These are phyloP conservation scores for Crenuchus spilurus DNA, from an alignment of 2,797 vertebrate genomes.

Conservation along the genomic window DNA sequence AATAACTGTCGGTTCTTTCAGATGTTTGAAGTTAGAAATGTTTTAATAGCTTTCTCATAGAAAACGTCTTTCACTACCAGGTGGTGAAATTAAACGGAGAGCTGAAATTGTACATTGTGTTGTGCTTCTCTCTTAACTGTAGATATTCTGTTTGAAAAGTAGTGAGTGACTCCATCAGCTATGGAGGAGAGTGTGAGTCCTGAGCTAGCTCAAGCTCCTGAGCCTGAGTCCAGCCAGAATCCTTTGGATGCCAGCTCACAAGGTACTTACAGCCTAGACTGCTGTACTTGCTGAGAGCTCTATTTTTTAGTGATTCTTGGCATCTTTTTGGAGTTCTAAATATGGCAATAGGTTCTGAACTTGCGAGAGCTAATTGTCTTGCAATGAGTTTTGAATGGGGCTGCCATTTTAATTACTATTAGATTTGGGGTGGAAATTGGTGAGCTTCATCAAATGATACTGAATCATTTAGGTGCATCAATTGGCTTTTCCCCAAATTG, in stretches of 20 bases:
- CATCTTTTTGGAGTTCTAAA: slow-evolving; percentile 9
- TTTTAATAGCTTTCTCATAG: too few relatives aligned
- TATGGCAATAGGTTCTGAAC: neutral
- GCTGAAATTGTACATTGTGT: slow-evolving; percentile 58
- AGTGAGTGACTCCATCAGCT: slow-evolving; percentile 74
- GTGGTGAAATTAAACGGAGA: slow-evolving; percentile 19
- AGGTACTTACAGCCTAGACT: slow-evolving; percentile 80
- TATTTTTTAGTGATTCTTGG: neutral
- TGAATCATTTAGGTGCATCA: neutral
- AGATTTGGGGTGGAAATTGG: neutral
- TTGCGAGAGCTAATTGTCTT: neutral
- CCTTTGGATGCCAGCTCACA: slow-evolving; percentile 82
- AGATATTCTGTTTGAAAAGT: slow-evolving; percentile 75
- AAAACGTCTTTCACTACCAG: slow-evolving; percentile 2
- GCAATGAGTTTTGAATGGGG: neutral
- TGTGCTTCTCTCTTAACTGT: slow-evolving; percentile 74
- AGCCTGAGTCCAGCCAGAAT: slow-evolving; percentile 81
- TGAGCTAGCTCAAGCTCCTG: slow-evolving; percentile 75
- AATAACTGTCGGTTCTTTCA: too few relatives aligned
- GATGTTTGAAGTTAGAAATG: too few relatives aligned
- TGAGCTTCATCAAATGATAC: neutral
- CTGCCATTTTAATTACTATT: neutral
- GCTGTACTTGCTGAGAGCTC: slow-evolving; percentile 54
- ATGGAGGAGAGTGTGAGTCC: slow-evolving; percentile 84
- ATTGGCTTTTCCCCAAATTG: neutral